These are phyloP conservation scores for Carassius carassius DNA, from an alignment of 2,113 vertebrate genomes.

Conservation along the genomic window DNA sequence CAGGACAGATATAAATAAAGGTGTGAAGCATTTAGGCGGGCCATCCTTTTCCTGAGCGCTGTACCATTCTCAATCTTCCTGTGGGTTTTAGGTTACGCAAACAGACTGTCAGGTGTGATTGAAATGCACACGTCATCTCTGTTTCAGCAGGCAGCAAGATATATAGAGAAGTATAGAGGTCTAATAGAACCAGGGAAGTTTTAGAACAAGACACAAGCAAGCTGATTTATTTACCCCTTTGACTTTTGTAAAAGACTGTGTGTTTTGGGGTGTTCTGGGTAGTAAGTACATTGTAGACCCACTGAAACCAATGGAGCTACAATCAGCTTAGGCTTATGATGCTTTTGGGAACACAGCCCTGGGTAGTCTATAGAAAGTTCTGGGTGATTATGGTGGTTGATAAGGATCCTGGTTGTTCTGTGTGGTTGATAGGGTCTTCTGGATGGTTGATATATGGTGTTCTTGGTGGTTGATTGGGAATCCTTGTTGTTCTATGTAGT, in stretches of 20 bases:
- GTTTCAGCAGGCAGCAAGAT: background rate
- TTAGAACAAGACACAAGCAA: background rate
- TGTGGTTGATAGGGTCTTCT: too few species aligned
- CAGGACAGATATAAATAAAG: background rate
- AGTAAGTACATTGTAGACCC: too few species aligned
- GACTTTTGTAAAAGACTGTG: background rate
- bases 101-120: slow-evolving; percentile 6
- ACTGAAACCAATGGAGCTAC: too few species aligned
- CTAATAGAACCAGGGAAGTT: background rate
- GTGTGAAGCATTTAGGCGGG: background rate
- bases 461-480: too few species aligned
- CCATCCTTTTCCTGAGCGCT: background rate
- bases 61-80: background rate
- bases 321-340: too few species aligned
- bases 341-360: too few species aligned
- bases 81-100: slow-evolving; percentile 39
- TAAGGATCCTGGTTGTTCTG: too few species aligned
- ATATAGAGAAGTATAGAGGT: too few species aligned
- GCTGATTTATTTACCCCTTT: background rate
- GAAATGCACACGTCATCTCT: background rate
- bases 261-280: background rate
- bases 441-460: too few species aligned
- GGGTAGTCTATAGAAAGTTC: too few species aligned
- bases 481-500: too few species aligned
- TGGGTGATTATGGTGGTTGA: too few species aligned